Percentiles rank a stretch among this genome's conserved stretches.
Evolutionary conservation across 2,797 vertebrate genomes (phyloP).

Genomic region (Myiotriccus ornatus): DNA sequence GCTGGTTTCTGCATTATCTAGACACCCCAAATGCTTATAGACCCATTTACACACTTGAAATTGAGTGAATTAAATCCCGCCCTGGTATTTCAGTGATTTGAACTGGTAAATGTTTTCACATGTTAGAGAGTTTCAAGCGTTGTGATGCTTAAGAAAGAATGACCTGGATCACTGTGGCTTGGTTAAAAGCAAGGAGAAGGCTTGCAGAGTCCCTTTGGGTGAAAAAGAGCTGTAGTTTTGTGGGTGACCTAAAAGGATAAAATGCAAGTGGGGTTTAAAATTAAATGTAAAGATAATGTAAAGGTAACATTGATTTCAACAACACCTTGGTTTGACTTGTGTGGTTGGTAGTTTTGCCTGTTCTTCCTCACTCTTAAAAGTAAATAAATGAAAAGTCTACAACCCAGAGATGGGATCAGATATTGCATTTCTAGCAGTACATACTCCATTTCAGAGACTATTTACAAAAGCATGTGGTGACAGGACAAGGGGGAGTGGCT

Average conservation of each 20-base stretch:
- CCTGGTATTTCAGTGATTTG: not conserved
- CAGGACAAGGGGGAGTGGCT: not conserved
- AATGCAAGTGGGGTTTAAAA: not conserved
- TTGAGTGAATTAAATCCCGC: not conserved
- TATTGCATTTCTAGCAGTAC: not conserved
- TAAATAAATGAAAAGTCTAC: not conserved
- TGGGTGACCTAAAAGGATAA: not conserved
- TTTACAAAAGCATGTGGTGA: not conserved
- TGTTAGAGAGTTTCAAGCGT: not conserved
- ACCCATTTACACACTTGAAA: not conserved
- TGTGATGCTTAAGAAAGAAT: not conserved
- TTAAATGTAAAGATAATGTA: rapidly evolving
- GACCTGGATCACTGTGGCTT: not conserved
- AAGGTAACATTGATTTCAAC: not conserved
- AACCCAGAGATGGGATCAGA: not conserved
- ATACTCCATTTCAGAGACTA: not conserved
- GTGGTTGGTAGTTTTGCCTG: not conserved
- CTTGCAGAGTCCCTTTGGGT: not conserved
- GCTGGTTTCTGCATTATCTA: not conserved
- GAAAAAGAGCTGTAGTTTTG: not conserved
- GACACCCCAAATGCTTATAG: not conserved
- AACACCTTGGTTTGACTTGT: not conserved
- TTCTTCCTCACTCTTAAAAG: not conserved
- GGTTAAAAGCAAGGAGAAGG: not conserved
- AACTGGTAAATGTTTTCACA: not conserved